These are phyloP conservation scores for Anthonomus grandis DNA, from an alignment of 1,140 invertebrate genomes.

Conservation along the genomic window DNA sequence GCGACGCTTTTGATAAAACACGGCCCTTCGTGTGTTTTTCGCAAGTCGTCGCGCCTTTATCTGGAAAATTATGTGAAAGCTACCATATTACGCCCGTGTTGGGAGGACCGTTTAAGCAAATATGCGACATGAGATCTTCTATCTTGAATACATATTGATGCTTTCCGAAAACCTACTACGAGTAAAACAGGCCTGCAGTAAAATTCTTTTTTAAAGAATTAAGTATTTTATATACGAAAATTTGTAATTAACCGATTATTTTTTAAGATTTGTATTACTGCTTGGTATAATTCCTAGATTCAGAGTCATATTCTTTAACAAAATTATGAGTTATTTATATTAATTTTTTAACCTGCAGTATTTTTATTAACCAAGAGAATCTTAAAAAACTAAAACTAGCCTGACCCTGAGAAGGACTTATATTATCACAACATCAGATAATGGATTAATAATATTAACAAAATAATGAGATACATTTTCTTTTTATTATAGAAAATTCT, in stretches of 20 bases:
- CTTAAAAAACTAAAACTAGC: too few relatives aligned
- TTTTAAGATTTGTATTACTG: not conserved
- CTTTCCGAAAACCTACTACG: conserved; percentile 7
- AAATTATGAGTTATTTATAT: too few relatives aligned
- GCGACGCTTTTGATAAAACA: too few relatives aligned
- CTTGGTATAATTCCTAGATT: not conserved
- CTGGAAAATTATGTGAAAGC: conserved; percentile 31
- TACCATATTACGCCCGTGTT: conserved; percentile 32
- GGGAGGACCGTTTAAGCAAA: conserved; percentile 32
- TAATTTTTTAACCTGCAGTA: too few relatives aligned
- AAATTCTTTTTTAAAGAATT: not conserved
- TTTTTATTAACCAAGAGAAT: too few relatives aligned
- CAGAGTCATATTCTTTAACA: not conserved
- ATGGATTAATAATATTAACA: too few relatives aligned
- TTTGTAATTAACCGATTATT: not conserved
- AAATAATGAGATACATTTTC: too few relatives aligned
- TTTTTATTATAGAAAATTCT: too few relatives aligned
- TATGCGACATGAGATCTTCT: conserved; percentile 33
- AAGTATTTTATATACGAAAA: not conserved
- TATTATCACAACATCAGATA: too few relatives aligned
- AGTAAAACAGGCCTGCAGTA: not conserved
- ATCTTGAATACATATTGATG: conserved; percentile 35
- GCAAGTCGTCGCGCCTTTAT: too few relatives aligned
- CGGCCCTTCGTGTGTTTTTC: too few relatives aligned
- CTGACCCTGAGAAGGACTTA: too few relatives aligned